phyloP scores from a whole-genome alignment of 2,113 vertebrate species.

The Podilymbus podiceps region DNA sequence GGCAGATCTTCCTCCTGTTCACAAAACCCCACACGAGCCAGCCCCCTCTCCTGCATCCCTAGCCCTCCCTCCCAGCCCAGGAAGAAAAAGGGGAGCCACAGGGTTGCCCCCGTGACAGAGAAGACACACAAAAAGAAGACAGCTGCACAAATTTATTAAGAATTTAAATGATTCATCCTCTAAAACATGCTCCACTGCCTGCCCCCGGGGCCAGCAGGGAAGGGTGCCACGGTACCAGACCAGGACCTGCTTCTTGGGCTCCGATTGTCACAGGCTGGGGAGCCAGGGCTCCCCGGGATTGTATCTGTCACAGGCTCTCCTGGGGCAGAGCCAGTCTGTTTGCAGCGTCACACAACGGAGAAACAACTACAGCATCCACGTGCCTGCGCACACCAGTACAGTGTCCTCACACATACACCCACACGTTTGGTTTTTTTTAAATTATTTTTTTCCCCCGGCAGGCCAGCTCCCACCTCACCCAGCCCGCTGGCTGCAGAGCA shows the following conservation, averaged over 20 bases:
- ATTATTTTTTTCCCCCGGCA: not conserved
- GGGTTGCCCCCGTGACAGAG: fast-evolving
- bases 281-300: not conserved
- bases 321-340: not conserved
- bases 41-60: too few relatives aligned
- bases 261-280: not conserved
- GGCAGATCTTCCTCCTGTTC: not conserved
- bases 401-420: not conserved
- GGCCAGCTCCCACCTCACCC: not conserved
- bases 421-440: too few relatives aligned
- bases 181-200: not conserved
- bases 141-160: not conserved
- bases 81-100: not conserved
- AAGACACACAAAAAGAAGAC: not conserved
- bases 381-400: not conserved
- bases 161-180: not conserved
- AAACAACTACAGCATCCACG: not conserved
- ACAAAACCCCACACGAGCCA: not conserved
- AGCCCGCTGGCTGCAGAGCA: not conserved
- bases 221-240: not conserved
- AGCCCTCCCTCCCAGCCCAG: not conserved
- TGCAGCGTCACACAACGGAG: not conserved
- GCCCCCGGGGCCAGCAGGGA: not conserved
- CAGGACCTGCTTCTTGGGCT: conserved; percentile 5
- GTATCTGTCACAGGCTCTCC: not conserved